These are phyloP conservation scores for Pollachius pollachius DNA, from an alignment of 2,113 vertebrate species.

Conservation along the genomic window DNA sequence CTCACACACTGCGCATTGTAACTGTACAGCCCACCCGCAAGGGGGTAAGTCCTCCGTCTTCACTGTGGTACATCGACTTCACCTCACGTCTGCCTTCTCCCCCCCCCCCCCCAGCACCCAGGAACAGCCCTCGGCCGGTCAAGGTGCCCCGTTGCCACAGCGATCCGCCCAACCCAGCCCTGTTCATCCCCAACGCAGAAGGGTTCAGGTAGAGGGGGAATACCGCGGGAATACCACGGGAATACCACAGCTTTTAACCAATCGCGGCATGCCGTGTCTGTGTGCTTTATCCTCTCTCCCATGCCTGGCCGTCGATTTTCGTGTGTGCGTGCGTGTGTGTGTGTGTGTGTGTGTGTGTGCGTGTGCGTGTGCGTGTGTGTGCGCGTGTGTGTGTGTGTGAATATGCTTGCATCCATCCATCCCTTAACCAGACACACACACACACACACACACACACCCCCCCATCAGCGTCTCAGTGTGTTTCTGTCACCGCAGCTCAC, in stretches of 20 bases:
- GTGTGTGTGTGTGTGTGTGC: no score
- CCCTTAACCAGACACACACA: conserved; percentile 19
- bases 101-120: conserved; percentile 73
- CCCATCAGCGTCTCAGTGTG: conserved; percentile 74
- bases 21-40: no score
- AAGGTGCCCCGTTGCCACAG: conserved; percentile 97
- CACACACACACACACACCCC: conserved; percentile 20
- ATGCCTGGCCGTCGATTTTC: background rate
- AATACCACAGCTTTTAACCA: conserved; percentile 23
- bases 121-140: conserved; percentile 93
- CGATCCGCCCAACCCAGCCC: conserved; percentile 94
- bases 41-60: no score
- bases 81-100: background rate
- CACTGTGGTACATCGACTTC: background rate
- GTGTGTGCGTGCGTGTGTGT: no score
- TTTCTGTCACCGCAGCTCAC: conserved; percentile 85
- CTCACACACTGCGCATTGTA: no score
- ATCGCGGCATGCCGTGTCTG: background rate
- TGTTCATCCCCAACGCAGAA: conserved; percentile 90
- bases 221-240: background rate
- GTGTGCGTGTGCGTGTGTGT: no score
- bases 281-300: background rate
- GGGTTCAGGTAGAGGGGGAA: conserved; percentile 84
- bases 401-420: background rate
- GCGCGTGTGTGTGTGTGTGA: no score